Percentiles rank a stretch among this genome's conserved stretches.
Evolutionary conservation across 2,113 vertebrate genomes (phyloP).

Genomic region (Centrocercus urophasianus): DNA sequence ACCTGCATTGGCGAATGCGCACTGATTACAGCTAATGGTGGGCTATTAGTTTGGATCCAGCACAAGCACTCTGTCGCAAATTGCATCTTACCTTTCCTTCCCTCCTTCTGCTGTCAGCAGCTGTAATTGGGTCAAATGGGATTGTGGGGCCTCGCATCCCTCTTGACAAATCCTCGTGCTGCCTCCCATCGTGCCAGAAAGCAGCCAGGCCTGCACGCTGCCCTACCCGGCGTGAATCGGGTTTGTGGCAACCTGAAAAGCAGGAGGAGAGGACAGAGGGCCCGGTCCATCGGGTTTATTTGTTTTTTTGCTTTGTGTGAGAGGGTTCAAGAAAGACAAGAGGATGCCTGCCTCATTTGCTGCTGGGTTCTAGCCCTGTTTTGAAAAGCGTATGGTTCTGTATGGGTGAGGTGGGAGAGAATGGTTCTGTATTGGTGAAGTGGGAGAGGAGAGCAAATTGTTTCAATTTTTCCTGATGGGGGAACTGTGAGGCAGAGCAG

Average conservation of each 20-base stretch:
- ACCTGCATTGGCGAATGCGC: neutral
- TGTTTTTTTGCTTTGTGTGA: neutral
- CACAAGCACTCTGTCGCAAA: neutral
- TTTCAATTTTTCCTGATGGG: conserved; percentile 50
- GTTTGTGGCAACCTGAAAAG: neutral
- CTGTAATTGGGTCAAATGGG: neutral
- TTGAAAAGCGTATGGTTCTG: neutral
- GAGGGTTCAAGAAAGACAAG: neutral
- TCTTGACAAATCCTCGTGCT: accelerated
- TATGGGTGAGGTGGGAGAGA: neutral
- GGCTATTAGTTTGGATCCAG: neutral
- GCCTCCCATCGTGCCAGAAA: accelerated
- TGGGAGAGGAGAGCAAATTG: conserved; percentile 26
- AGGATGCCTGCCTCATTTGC: accelerated
- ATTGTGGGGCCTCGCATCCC: accelerated
- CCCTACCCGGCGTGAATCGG: neutral
- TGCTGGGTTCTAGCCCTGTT: neutral
- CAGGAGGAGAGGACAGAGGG: neutral
- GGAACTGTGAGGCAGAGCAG: conserved; percentile 23
- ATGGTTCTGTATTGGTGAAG: neutral
- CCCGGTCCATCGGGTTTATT: neutral
- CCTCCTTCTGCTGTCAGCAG: accelerated
- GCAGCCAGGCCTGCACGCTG: accelerated
- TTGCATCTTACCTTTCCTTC: neutral
- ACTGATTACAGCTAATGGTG: neutral